A percentile compares a stretch with the other conserved stretches of the same genome.
Conservation (phyloP, 2,888 invertebrate species). For the Hirtodrosophila histrioides region DNA sequence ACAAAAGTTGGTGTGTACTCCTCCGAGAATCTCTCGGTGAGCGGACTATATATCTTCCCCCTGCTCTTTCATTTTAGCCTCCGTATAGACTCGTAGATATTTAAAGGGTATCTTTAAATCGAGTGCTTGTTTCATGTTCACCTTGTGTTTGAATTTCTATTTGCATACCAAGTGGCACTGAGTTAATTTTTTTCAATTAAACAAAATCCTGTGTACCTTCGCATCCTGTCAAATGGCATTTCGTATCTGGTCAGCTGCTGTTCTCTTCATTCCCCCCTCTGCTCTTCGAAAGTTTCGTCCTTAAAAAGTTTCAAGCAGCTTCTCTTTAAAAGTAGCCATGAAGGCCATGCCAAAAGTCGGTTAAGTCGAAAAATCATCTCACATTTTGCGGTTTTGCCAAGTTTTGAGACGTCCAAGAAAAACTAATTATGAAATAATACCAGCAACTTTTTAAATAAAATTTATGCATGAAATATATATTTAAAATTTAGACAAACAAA, state of each 20-base stretch:
- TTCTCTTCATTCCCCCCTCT: background rate
- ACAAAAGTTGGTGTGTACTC: too few relatives aligned
- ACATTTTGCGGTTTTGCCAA: constrained; percentile 17
- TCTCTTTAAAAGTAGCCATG: constrained; percentile 42
- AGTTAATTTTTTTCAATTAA: constrained; percentile 73
- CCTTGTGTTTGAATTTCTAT: constrained; percentile 13
- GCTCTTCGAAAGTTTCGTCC: constrained; percentile 20
- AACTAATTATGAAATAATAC: constrained; percentile 59
- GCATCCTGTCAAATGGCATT: constrained; percentile 27
- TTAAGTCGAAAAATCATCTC: constrained; percentile 18
- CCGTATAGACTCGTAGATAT: too few relatives aligned
- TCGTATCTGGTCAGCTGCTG: constrained; percentile 34
- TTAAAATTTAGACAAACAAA: background rate
- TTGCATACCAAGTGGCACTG: constrained; percentile 40
- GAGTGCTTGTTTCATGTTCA: too few relatives aligned
- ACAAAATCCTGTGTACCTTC: constrained; percentile 38
- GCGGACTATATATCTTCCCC: too few relatives aligned
- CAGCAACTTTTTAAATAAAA: constrained; percentile 21
- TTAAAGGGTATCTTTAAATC: constrained; percentile 9
- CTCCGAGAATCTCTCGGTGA: too few relatives aligned
- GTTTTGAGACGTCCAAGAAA: constrained; percentile 24
- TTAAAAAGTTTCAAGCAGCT: constrained; percentile 49
- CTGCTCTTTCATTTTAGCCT: too few relatives aligned
- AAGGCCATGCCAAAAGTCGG: constrained; percentile 38
- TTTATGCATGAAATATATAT: background rate